Conservation (phyloP, 2,888 invertebrate species). For the Microctonus aethiopoides region DNA sequence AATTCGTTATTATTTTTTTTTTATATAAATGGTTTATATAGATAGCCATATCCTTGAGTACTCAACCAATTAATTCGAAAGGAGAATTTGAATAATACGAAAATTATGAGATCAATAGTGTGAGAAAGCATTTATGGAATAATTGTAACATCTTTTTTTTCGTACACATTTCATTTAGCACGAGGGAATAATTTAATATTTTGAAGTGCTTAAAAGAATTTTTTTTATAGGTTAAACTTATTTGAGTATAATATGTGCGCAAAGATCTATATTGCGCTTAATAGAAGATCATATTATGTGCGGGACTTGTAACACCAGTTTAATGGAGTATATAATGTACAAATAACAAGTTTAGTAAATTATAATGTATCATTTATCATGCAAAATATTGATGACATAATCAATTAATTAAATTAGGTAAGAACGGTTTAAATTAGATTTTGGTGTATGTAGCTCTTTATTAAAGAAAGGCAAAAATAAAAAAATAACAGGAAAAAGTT, state of each 20-base stretch:
- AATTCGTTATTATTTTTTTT: not conserved
- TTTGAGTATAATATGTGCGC: not conserved
- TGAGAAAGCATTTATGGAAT: not conserved
- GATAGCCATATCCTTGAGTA: not conserved
- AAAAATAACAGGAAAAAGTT: not conserved
- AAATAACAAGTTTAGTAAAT: conserved; percentile 29
- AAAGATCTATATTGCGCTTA: conserved; percentile 5
- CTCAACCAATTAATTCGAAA: not conserved
- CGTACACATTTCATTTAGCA: not conserved
- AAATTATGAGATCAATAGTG: not conserved
- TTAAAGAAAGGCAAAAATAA: not conserved
- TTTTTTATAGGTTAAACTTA: not conserved
- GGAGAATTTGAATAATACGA: not conserved
- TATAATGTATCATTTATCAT: conserved; percentile 2
- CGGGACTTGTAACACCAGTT: conserved; percentile 7
- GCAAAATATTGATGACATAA: conserved; percentile 1
- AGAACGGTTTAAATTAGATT: not conserved
- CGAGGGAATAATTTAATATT: not conserved
- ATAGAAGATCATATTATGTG: not conserved
- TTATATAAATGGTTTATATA: not conserved
- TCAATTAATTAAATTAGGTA: not conserved
- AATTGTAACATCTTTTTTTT: not conserved
- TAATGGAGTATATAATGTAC: conserved; percentile 28
- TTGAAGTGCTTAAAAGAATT: conserved; percentile 22
- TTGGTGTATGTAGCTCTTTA: not conserved